Evolutionary conservation across 1,140 invertebrate genomes (phyloP).

Genomic region (Pantala flavescens): DNA sequence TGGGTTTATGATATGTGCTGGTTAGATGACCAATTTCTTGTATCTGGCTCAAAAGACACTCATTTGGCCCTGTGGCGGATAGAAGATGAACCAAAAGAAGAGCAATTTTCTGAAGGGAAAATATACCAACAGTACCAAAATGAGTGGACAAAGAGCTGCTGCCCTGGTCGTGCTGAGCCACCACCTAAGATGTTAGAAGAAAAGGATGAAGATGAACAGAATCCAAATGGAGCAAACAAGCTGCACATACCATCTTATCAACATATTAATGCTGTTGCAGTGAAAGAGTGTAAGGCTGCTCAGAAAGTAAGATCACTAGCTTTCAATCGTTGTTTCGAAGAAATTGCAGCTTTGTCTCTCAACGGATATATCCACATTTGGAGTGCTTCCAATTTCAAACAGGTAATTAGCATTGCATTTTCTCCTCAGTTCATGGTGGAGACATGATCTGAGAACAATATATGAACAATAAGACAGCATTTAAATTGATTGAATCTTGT

Average conservation of each 20-base stretch:
- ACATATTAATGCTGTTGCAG: conserved; percentile 53
- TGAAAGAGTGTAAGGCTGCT: conserved; percentile 58
- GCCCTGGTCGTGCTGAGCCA: conserved; percentile 12
- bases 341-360: conserved; percentile 82
- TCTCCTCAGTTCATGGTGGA: conserved; percentile 6
- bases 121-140: conserved; percentile 36
- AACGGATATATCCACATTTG: conserved; percentile 88
- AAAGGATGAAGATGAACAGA: conserved; percentile 50
- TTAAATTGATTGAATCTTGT: no score
- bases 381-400: conserved; percentile 71
- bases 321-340: conserved; percentile 74
- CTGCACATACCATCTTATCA: conserved; percentile 29
- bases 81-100: conserved; percentile 36
- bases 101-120: conserved; percentile 37
- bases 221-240: not conserved
- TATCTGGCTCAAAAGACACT: conserved; percentile 85
- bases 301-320: conserved; percentile 74
- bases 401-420: conserved; percentile 37
- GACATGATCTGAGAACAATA: no score
- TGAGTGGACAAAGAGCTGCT: conserved; percentile 29
- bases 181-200: conserved; percentile 17
- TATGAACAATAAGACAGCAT: no score
- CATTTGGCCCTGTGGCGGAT: conserved; percentile 71
- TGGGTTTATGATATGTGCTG: conserved; percentile 94
- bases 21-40: conserved; percentile 91